Evolutionary conservation across 2,797 vertebrate species (phyloP).

Genomic region (Acipenser transmontanus): DNA sequence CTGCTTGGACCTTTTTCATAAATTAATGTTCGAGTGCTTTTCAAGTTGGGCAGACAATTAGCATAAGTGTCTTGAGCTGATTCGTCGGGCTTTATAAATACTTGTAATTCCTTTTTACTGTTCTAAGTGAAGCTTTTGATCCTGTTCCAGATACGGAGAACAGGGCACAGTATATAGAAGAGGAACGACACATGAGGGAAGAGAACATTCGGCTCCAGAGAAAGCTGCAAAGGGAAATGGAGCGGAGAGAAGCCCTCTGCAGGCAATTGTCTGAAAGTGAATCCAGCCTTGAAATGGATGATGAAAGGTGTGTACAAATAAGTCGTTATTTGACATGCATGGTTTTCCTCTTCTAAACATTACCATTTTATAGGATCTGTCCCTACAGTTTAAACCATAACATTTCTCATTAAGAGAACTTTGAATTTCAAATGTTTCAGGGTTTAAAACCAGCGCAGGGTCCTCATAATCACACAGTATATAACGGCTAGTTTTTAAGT

Average conservation of each 20-base stretch:
- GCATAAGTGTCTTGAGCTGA: too few relatives aligned
- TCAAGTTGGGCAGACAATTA: too few relatives aligned
- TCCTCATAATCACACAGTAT: too few relatives aligned
- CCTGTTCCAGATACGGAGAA: conserved; percentile 87
- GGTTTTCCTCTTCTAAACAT: too few relatives aligned
- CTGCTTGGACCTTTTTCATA: too few relatives aligned
- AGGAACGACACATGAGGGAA: conserved; percentile 96
- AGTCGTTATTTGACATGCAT: too few relatives aligned
- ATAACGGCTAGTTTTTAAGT: too few relatives aligned
- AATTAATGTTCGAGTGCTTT: too few relatives aligned
- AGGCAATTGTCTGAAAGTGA: conserved; percentile 96
- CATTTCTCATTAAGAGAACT: too few relatives aligned
- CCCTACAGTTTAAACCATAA: too few relatives aligned
- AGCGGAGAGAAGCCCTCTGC: conserved; percentile 91
- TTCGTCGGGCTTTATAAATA: not conserved
- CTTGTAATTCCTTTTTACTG: not conserved
- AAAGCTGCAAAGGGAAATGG: conserved; percentile 97
- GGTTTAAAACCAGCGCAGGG: not conserved
- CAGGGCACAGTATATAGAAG: conserved; percentile 96
- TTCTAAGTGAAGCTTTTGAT: not conserved
- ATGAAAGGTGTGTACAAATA: conserved; percentile 74
- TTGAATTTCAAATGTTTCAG: too few relatives aligned
- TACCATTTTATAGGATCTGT: too few relatives aligned
- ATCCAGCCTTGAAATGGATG: conserved; percentile 97
- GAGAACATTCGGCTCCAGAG: conserved; percentile 95